A percentile compares a stretch with the other conserved stretches of the same genome.
Conservation (phyloP, 2,113 vertebrate species). For the Nanorana parkeri region DNA sequence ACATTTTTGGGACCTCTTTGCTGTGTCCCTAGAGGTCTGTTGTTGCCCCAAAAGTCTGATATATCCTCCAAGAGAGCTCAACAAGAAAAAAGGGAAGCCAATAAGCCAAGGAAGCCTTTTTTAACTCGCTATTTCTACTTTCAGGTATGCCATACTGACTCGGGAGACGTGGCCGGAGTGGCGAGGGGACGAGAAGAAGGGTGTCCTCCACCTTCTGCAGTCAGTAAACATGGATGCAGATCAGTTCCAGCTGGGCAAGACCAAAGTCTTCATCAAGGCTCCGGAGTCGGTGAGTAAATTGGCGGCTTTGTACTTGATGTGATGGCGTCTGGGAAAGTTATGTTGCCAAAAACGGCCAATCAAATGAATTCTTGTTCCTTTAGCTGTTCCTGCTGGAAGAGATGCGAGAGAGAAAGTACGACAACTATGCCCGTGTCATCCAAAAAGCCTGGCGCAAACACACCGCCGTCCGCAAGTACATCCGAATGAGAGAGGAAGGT, state of each 20-base stretch:
- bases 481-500: slow-evolving; percentile 85
- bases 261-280: slow-evolving; percentile 84
- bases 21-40: no score
- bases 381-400: slow-evolving; percentile 78
- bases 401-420: slow-evolving; percentile 77
- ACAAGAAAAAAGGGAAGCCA: no score
- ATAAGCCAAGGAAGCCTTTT: no score
- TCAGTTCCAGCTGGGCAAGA: slow-evolving; percentile 81
- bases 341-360: background rate
- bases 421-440: slow-evolving; percentile 80
- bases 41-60: no score
- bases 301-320: rapidly evolving
- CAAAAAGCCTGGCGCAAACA: slow-evolving; percentile 86
- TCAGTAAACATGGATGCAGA: slow-evolving; percentile 83
- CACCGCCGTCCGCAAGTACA: slow-evolving; percentile 80
- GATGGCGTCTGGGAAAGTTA: no score
- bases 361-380: background rate
- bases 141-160: slow-evolving; percentile 83
- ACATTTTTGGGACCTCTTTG: no score
- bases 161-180: slow-evolving; percentile 79
- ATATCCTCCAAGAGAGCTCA: no score
- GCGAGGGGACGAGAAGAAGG: slow-evolving; percentile 75
- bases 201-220: slow-evolving; percentile 78
- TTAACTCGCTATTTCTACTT: no score
- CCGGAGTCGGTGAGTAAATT: slow-evolving; percentile 77